Evolutionary conservation across 2,113 vertebrate species (phyloP).

Genomic region (Saccopteryx bilineata): DNA sequence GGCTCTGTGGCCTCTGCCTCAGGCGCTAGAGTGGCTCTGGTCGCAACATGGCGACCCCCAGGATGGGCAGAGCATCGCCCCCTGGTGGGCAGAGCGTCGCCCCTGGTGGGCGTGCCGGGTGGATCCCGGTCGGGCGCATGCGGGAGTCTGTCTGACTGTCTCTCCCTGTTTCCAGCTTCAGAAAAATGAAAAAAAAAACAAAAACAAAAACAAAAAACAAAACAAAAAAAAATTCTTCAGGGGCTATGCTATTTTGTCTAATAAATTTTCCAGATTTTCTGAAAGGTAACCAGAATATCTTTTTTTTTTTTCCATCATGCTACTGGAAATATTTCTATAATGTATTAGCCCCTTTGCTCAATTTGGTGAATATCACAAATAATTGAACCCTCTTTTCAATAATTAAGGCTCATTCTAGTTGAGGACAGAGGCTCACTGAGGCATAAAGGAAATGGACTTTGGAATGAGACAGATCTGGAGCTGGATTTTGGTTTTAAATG

Average conservation of each 20-base stretch:
- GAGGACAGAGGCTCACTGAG: background rate
- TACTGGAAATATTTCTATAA: background rate
- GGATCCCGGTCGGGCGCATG: too few species aligned
- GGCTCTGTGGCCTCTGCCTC: too few species aligned
- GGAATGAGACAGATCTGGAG: background rate
- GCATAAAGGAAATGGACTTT: background rate
- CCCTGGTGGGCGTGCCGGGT: too few species aligned
- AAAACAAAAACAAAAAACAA: too few species aligned
- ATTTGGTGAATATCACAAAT: background rate
- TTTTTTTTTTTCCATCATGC: background rate
- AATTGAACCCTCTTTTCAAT: background rate
- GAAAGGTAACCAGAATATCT: background rate
- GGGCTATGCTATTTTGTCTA: background rate
- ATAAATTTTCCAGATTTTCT: background rate
- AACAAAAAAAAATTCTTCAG: conserved; percentile 7
- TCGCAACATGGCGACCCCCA: too few species aligned
- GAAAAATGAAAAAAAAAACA: too few species aligned
- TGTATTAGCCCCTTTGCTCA: background rate
- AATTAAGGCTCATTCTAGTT: background rate
- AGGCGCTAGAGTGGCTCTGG: too few species aligned
- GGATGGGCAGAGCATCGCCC: too few species aligned
- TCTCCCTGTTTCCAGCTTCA: too few species aligned
- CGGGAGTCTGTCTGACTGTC: too few species aligned
- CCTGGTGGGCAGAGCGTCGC: too few species aligned
- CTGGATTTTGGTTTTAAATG: background rate